phyloP scores from a whole-genome alignment of 64 coral and sea anemone species.

The Actinia equina region DNA sequence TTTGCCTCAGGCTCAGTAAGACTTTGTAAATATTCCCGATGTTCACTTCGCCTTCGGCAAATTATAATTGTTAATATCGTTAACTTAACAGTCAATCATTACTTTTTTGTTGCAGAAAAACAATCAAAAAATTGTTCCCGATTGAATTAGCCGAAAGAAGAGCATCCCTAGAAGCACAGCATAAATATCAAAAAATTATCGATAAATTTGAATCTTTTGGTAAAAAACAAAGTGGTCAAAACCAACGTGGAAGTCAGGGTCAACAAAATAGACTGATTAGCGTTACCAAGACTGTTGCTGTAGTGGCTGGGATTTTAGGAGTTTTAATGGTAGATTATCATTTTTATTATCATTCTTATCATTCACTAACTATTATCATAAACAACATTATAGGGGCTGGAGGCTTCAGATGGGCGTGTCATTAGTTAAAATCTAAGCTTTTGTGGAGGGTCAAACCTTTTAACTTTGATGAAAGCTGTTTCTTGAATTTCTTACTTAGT shows the following conservation, averaged over 20 bases:
- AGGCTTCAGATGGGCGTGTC: too few relatives aligned
- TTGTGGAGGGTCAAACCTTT: too few relatives aligned
- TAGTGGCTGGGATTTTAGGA: constrained; percentile 11
- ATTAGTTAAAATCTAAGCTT: too few relatives aligned
- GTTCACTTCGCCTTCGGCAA: too few relatives aligned
- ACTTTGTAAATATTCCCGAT: too few relatives aligned
- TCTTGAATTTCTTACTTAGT: too few relatives aligned
- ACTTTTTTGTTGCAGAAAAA: constrained; percentile 48
- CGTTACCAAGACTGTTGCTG: constrained; percentile 7
- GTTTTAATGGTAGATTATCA: constrained; percentile 3
- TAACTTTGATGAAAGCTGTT: too few relatives aligned
- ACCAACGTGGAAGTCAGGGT: background rate
- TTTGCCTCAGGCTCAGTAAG: too few relatives aligned
- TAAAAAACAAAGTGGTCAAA: background rate
- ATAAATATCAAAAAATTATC: constrained; percentile 37
- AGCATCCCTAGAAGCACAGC: background rate
- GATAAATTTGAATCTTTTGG: constrained; percentile 58
- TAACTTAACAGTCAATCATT: background rate
- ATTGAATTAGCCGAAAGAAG: constrained; percentile 35
- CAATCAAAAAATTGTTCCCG: constrained; percentile 81
- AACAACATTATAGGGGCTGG: too few relatives aligned
- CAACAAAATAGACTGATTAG: background rate
- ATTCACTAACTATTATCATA: too few relatives aligned
- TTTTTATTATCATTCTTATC: background rate
- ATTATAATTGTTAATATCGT: too few relatives aligned